These are phyloP conservation scores for Nomada fucata DNA, from an alignment of 2,888 invertebrate species.

Conservation along the genomic window DNA sequence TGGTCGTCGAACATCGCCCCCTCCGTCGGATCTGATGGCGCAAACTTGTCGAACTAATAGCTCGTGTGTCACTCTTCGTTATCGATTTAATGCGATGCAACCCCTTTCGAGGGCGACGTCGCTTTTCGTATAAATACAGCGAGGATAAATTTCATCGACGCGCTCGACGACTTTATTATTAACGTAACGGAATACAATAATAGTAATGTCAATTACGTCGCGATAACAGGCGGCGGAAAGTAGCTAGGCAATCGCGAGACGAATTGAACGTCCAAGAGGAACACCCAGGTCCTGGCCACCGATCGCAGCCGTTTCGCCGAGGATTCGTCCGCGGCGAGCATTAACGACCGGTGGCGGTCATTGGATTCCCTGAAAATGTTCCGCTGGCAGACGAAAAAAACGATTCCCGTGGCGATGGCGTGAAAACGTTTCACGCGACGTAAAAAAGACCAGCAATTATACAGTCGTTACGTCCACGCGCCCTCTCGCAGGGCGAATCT, in stretches of 20 bases:
- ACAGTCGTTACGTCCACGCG: slow-evolving; percentile 74
- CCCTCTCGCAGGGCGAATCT: slow-evolving; percentile 65
- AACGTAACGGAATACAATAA: no score
- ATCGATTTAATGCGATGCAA: neutral
- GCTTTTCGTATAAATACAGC: neutral
- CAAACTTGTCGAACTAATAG: neutral
- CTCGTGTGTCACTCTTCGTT: neutral
- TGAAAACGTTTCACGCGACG: slow-evolving; percentile 70
- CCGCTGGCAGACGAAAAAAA: slow-evolving; percentile 3
- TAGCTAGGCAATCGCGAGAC: neutral
- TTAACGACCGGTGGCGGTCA: slow-evolving; percentile 21
- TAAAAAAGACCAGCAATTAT: slow-evolving; percentile 67
- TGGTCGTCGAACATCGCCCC: slow-evolving; percentile 62
- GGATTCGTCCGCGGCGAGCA: slow-evolving; percentile 14
- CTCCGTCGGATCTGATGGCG: slow-evolving; percentile 43
- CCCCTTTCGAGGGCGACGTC: neutral
- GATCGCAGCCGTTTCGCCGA: neutral
- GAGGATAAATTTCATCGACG: no score
- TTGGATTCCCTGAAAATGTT: slow-evolving; percentile 61
- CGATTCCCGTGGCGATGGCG: slow-evolving; percentile 53
- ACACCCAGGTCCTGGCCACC: neutral
- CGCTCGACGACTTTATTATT: no score
- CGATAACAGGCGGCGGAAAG: neutral
- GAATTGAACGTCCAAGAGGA: no score
- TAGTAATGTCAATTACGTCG: no score